Base-by-base conservation (phyloP, 2,113 vertebrate species). In the Noctilio leporinus region DNA sequence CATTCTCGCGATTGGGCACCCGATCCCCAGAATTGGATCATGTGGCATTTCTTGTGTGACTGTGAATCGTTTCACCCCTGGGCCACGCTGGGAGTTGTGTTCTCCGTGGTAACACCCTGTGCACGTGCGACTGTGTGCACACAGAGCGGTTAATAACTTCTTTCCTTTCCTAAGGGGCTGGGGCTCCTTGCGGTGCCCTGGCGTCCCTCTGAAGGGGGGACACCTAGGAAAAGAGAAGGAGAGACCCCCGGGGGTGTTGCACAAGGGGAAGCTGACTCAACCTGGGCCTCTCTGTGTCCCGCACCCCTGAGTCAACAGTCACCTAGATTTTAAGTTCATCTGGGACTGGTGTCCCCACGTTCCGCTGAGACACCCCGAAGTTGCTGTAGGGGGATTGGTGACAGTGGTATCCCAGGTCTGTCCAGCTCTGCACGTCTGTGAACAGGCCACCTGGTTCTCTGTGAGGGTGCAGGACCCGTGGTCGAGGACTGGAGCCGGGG, bases 401-500 rank as follows among this genome's bases (percentile, higher is more conserved):
- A 0, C 12, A 2, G 22, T 53, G 17, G 24, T 26, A 30, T 62
- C 35, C 40, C 47, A 8, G 2, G 5, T 81, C 28, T 7, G 10
- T n/a, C 16, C 7, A 9, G 38, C 19, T 30, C 30, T 2, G 14
- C 2, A 8, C 9, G 0, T 70, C 16, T 59, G 76, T 65, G 77
- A 15, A 17, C 6, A 22, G 59, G n/a, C 51, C 14, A 0, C 24
- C 24, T 3, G 35, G 43, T 20, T 51, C 28, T 33, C 59, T 2
- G 2, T 55, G 40, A 7, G 22, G 45, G 22, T 26, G 40, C 7
- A 22, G 30, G 12, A 8, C 38, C 70, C 4, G 0, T 0, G 40
- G 9, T 51, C 30, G 7, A 47, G 57, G 14, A 20, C 28, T 9
- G 16, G 20, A 65, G 62, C 62, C 16, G 2, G 59, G 53, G 69